These are phyloP conservation scores for Melanocharis versteri DNA, from an alignment of 2,113 vertebrate species.

Conservation along the genomic window DNA sequence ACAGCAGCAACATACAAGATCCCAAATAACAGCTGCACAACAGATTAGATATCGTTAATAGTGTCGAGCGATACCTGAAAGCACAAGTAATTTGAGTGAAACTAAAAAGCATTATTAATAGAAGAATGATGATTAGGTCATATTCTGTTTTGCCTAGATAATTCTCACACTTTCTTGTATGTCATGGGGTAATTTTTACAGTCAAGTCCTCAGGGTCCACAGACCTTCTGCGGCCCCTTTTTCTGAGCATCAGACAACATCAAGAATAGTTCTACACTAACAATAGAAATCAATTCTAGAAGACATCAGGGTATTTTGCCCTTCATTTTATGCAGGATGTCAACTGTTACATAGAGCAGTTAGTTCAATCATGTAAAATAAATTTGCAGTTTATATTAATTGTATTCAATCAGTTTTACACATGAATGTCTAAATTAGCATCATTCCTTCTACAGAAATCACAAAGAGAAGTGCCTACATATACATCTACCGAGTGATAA, in stretches of 20 bases:
- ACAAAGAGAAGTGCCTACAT: not conserved
- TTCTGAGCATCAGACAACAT: not conserved
- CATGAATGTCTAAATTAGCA: not conserved
- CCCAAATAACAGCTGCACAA: not conserved
- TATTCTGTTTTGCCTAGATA: not conserved
- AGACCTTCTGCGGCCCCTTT: not conserved
- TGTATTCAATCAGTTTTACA: not conserved
- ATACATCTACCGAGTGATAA: not conserved
- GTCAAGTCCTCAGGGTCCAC: not conserved
- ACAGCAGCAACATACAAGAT: not conserved
- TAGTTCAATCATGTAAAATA: not conserved
- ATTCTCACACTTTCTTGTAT: not conserved
- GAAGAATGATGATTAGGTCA: not conserved
- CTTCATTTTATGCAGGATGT: not conserved
- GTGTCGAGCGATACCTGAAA: not conserved
- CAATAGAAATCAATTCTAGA: not conserved
- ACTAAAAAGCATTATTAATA: not conserved
- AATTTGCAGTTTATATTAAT: not conserved
- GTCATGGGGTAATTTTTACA: not conserved
- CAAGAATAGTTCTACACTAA: not conserved
- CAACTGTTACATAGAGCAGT: not conserved
- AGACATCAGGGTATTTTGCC: not conserved
- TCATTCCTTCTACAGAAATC: not conserved
- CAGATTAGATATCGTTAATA: not conserved
- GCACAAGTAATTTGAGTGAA: not conserved